phyloP scores from a whole-genome alignment of 1,140 invertebrate species.

The Hyles euphorbiae region DNA sequence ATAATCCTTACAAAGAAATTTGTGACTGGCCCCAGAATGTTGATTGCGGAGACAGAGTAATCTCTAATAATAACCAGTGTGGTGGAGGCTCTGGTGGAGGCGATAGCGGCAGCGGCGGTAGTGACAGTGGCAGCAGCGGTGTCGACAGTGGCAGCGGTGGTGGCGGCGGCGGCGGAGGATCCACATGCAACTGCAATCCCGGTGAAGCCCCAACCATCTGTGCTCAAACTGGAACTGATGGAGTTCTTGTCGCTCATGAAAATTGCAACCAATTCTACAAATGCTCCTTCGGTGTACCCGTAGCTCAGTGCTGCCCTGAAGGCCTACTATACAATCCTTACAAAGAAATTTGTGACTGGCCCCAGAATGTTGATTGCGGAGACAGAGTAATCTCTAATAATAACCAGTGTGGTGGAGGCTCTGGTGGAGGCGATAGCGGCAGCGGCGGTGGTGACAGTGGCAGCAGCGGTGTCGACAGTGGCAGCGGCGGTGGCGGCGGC shows the following conservation, averaged over 20 bases:
- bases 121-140: conserved; percentile 6
- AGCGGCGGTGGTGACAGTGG: conserved; percentile 2
- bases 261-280: conserved; percentile 5
- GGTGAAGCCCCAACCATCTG: conserved; percentile 20
- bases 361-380: conserved; percentile 2
- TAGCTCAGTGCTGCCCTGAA: not conserved
- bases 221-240: conserved; percentile 1
- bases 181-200: conserved; percentile 25
- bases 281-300: not conserved
- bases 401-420: not conserved
- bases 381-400: conserved; percentile 5
- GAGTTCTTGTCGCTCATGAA: conserved; percentile 8
- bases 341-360: conserved; percentile 6
- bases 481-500: not conserved
- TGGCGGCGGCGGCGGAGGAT: not conserved
- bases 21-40: conserved; percentile 78
- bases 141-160: not conserved
- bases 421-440: not conserved
- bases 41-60: conserved; percentile 19
- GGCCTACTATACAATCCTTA: conserved; percentile 3
- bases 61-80: not conserved
- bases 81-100: conserved; percentile 5
- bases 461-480: conserved; percentile 13
- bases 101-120: not conserved
- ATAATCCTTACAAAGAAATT: conserved; percentile 73